Percentiles rank a stretch among this genome's conserved stretches.
phyloP scores from a whole-genome alignment of 2,113 vertebrate species.

The Nannobrachium achirus region DNA sequence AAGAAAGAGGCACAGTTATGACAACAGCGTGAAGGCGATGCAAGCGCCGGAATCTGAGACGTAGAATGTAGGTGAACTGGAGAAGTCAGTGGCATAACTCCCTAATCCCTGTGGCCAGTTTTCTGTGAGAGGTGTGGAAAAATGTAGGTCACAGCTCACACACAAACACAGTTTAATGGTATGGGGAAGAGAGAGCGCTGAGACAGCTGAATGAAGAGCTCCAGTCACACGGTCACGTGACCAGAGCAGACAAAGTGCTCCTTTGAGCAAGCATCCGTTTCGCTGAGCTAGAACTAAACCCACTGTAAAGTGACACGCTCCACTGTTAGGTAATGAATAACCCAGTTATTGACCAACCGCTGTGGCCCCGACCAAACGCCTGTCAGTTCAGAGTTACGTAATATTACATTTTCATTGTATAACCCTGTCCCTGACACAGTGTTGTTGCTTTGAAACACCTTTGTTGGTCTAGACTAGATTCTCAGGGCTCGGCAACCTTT shows the following conservation, averaged over 20 bases:
- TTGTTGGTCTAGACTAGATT: no score
- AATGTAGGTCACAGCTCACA: constrained; percentile 12
- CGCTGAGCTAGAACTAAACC: background rate
- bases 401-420: background rate
- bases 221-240: background rate
- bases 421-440: no score
- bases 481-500: no score
- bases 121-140: constrained; percentile 1
- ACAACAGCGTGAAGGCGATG: constrained; percentile 30
- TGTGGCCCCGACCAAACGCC: background rate
- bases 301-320: background rate
- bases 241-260: background rate
- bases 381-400: no score
- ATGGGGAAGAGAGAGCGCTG: constrained; percentile 33
- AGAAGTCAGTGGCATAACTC: background rate
- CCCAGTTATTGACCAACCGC: background rate
- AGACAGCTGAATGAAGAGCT: constrained; percentile 46
- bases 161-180: constrained; percentile 5
- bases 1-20: constrained; percentile 75
- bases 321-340: constrained; percentile 14
- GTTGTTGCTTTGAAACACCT: no score
- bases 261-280: background rate
- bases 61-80: background rate
- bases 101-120: background rate
- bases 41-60: background rate